phyloP scores from a whole-genome alignment of 2,888 invertebrate species.

The Phlogophora meticulosa region DNA sequence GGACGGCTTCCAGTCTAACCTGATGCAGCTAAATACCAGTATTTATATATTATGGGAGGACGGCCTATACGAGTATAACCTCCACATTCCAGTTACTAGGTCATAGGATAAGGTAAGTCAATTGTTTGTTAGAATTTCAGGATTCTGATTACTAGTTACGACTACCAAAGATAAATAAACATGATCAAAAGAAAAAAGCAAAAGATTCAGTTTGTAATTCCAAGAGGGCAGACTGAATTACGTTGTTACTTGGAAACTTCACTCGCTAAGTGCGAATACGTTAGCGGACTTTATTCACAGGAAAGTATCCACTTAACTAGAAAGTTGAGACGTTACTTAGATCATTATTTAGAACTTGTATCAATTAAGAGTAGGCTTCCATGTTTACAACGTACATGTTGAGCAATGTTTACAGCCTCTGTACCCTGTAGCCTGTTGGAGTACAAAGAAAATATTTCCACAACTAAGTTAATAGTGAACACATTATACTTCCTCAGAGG shows the following conservation, averaged over 20 bases:
- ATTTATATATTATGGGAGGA: no score
- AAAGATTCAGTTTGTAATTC: constrained; percentile 2
- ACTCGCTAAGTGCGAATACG: constrained; percentile 16
- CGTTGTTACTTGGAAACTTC: background rate
- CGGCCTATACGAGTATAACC: no score
- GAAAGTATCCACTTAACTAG: background rate
- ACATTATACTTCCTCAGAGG: background rate
- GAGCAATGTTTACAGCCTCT: background rate
- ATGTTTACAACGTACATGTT: background rate
- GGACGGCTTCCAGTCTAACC: no score
- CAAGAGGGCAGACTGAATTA: constrained; percentile 9
- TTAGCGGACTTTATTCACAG: constrained; percentile 9
- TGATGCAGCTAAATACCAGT: no score
- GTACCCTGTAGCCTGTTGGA: background rate
- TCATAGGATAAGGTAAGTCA: no score
- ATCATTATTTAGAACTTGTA: constrained; percentile 3
- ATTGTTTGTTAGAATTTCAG: no score
- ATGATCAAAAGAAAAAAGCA: background rate
- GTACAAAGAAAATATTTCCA: background rate
- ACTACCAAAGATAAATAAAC: no score
- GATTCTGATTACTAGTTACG: no score
- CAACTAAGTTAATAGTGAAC: constrained; percentile 6
- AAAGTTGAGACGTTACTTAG: background rate
- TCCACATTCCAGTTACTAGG: no score
- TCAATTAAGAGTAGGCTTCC: background rate